Percentiles rank a stretch among this genome's conserved stretches.
phyloP scores from a whole-genome alignment of 2,888 invertebrate species.

The Amphipoea oculea region DNA sequence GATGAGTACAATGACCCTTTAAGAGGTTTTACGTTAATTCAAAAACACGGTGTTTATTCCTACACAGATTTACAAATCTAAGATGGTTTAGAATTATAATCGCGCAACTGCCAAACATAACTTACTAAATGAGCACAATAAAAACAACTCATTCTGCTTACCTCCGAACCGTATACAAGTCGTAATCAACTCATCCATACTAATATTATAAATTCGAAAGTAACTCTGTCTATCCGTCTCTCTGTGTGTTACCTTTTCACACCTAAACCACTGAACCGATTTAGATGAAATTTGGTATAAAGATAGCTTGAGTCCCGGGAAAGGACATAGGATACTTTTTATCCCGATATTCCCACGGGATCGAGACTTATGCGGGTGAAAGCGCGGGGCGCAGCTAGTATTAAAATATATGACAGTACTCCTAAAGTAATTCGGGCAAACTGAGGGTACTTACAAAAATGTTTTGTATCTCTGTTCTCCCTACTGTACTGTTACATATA shows the following conservation, averaged over 20 bases:
- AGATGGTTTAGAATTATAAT: conserved; percentile 6
- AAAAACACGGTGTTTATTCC: no score
- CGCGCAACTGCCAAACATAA: conserved; percentile 2
- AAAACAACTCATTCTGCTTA: conserved; percentile 19
- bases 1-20: no score
- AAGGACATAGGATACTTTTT: no score
- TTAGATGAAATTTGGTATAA: no score
- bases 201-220: no score
- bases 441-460: conserved; percentile 15
- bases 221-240: no score
- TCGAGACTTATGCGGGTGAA: no score
- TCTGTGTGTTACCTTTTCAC: no score
- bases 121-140: conserved; percentile 15
- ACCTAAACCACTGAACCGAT: no score
- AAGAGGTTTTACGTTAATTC: no score
- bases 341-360: no score
- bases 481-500: not conserved
- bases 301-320: no score
- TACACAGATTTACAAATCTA: not conserved
- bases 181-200: conserved; percentile 22
- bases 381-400: not conserved
- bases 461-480: conserved; percentile 1
- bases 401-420: conserved; percentile 48
- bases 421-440: conserved; percentile 47
- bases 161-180: conserved; percentile 30